These are phyloP conservation scores for Venturia canescens DNA, from an alignment of 1,140 invertebrate genomes.

Conservation along the genomic window DNA sequence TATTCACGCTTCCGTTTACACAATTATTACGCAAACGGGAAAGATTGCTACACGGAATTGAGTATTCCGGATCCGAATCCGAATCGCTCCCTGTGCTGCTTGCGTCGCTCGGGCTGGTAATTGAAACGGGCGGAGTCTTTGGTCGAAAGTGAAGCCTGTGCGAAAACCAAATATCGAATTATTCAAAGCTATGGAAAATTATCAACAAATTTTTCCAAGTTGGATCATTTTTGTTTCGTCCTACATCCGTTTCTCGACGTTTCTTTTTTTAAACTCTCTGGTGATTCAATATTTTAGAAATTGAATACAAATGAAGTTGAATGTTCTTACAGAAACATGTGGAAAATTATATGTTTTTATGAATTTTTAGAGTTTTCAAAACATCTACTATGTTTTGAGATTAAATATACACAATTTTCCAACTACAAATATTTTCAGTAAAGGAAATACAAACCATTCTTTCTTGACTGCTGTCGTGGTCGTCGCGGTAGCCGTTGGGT, in stretches of 20 bases:
- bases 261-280: too few relatives aligned
- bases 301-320: too few relatives aligned
- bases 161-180: constrained; percentile 64
- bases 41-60: constrained; percentile 46
- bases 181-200: constrained; percentile 28
- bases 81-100: constrained; percentile 65
- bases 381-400: too few relatives aligned
- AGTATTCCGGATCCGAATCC: constrained; percentile 62
- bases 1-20: neutral
- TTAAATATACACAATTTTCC: too few relatives aligned
- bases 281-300: too few relatives aligned
- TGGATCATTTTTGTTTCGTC: too few relatives aligned
- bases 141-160: constrained; percentile 86
- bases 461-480: constrained; percentile 63
- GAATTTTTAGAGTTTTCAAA: constrained; percentile 48
- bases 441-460: constrained; percentile 70
- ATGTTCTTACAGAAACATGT: too few relatives aligned
- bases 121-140: constrained; percentile 81
- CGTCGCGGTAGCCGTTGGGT: constrained; percentile 60
- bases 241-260: too few relatives aligned
- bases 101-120: constrained; percentile 67
- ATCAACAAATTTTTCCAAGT: too few relatives aligned
- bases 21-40: constrained; percentile 33
- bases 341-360: too few relatives aligned
- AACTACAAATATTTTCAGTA: too few relatives aligned